phyloP scores from a whole-genome alignment of 2,888 invertebrate genomes.

The Apotomis turbidana region DNA sequence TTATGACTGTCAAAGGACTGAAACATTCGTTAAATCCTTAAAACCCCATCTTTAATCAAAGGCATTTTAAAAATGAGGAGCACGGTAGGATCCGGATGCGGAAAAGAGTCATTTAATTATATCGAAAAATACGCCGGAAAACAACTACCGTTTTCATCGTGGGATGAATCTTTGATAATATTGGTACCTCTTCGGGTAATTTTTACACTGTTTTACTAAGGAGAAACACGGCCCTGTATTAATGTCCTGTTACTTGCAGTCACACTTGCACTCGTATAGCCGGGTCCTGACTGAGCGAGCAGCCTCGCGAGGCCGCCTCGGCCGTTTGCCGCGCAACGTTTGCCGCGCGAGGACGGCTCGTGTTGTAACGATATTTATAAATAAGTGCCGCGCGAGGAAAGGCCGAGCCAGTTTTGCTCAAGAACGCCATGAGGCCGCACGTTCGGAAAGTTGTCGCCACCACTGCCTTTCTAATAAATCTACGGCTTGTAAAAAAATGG shows the following conservation, averaged over 20 bases:
- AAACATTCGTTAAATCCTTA: background rate
- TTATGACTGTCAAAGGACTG: background rate
- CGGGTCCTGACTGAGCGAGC: too few species aligned
- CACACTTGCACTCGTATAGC: background rate
- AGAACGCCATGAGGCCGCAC: too few species aligned
- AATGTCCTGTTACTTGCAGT: too few species aligned
- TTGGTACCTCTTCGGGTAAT: background rate
- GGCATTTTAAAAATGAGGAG: background rate
- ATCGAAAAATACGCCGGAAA: background rate
- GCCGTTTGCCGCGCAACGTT: too few species aligned
- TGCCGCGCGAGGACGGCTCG: too few species aligned
- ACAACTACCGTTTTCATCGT: background rate
- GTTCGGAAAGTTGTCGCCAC: too few species aligned
- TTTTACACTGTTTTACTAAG: background rate
- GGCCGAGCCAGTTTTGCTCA: too few species aligned
- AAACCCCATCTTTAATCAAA: background rate
- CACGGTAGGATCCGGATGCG: background rate
- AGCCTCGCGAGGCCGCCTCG: too few species aligned
- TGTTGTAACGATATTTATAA: too few species aligned
- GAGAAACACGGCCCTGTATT: background rate
- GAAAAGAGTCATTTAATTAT: slow-evolving; percentile 15
- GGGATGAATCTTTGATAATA: background rate
- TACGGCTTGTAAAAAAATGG: too few species aligned
- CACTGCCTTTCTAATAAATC: too few species aligned
- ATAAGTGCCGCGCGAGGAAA: too few species aligned